Percentiles rank a stretch among this genome's conserved stretches.
Evolutionary conservation across 2,113 vertebrate genomes (phyloP).

Genomic region (Paraplagusia blochii): DNA sequence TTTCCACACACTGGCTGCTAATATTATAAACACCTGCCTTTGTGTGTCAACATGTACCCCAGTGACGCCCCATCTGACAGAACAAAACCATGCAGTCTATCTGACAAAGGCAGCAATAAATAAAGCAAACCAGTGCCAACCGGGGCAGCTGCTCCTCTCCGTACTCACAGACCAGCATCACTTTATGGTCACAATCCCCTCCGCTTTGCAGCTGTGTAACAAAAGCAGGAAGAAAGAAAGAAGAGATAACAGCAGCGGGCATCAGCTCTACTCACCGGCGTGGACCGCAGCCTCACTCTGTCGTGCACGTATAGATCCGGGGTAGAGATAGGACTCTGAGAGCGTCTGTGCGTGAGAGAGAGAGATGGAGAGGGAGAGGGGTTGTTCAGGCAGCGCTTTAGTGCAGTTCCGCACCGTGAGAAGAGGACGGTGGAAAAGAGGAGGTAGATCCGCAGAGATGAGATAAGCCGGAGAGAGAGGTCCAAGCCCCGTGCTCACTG

Average conservation of each 20-base stretch:
- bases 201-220: conserved; percentile 7
- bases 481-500: conserved; percentile 31
- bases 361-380: background rate
- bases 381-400: too few species aligned
- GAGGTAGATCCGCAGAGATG: conserved; percentile 27
- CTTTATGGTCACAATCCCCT: conserved; percentile 12
- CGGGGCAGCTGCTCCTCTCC: background rate
- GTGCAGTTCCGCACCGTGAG: conserved; percentile 13
- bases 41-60: conserved; percentile 54
- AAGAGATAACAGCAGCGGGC: conserved; percentile 39
- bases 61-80: conserved; percentile 57
- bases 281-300: conserved; percentile 40
- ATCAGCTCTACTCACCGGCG: conserved; percentile 57
- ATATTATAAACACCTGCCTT: conserved; percentile 64
- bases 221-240: conserved; percentile 17
- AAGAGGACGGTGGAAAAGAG: too few species aligned
- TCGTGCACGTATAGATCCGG: conserved; percentile 50
- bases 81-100: conserved; percentile 48
- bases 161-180: background rate
- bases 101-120: background rate
- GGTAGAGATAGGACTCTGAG: conserved; percentile 15
- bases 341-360: conserved; percentile 6
- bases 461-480: conserved; percentile 40
- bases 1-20: conserved; percentile 35
- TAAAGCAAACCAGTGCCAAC: conserved; percentile 7